phyloP scores from a whole-genome alignment of 1,140 invertebrate genomes.

The Ceratina australensis region DNA sequence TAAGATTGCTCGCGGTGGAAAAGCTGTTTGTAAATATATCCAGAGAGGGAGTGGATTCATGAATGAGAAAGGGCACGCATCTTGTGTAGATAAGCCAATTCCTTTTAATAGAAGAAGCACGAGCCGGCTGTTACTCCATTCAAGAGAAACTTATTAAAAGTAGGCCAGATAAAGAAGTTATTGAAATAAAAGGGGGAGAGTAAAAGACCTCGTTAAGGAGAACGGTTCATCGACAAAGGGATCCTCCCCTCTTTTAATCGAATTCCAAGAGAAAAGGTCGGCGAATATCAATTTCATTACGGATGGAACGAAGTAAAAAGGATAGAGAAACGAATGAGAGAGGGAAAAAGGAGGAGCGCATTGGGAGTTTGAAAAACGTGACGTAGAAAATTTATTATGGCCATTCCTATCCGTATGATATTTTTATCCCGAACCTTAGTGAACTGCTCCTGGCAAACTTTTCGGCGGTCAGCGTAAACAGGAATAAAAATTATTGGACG shows the following conservation, averaged over 20 bases:
- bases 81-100: too few species aligned
- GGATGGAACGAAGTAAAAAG: neutral
- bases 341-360: too few species aligned
- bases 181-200: neutral
- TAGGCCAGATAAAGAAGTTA: neutral
- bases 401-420: neutral
- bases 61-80: too few species aligned
- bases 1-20: too few species aligned
- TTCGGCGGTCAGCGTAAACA: neutral
- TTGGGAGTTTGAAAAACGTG: neutral
- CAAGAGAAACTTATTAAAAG: conserved; percentile 11
- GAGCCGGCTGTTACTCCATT: too few species aligned
- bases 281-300: neutral
- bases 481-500: neutral
- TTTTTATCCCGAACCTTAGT: neutral
- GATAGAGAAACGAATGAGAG: neutral
- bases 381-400: neutral
- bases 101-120: too few species aligned
- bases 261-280: neutral
- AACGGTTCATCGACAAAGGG: neutral
- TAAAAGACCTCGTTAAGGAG: conserved; percentile 9
- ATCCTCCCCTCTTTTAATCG: neutral
- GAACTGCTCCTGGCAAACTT: neutral
- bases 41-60: too few species aligned
- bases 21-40: too few species aligned